These are phyloP conservation scores for Gulo gulo DNA, from an alignment of 2,113 vertebrate genomes.

Conservation along the genomic window DNA sequence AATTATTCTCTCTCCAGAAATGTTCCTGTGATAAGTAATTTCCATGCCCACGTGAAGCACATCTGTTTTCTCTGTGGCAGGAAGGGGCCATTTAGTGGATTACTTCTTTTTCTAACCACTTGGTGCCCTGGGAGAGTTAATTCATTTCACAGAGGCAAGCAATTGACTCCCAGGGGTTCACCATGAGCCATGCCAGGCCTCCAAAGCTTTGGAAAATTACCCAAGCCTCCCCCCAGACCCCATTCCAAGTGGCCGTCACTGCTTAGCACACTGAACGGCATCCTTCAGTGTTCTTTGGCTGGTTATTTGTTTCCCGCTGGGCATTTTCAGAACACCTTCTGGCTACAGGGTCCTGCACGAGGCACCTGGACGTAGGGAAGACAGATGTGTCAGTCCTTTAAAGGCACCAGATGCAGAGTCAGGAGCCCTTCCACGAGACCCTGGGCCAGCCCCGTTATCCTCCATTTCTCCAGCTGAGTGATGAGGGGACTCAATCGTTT, in stretches of 20 bases:
- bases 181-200: not conserved
- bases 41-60: not conserved
- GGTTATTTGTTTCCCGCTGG: not conserved
- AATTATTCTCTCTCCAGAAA: conserved; percentile 4
- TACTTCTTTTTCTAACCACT: conserved; percentile 30
- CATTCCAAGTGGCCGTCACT: not conserved
- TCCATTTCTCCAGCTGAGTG: not conserved
- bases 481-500: not conserved
- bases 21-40: not conserved
- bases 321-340: conserved; percentile 3
- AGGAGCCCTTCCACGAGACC: not conserved
- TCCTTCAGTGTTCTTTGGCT: not conserved
- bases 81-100: conserved; percentile 49
- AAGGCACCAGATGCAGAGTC: not conserved
- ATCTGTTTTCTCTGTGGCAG: not conserved
- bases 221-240: not conserved
- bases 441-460: not conserved
- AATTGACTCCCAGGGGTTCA: conserved; percentile 38
- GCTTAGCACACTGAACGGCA: not conserved
- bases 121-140: conserved; percentile 11
- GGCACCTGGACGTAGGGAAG: not conserved
- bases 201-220: conserved; percentile 61
- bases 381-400: not conserved
- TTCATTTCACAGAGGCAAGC: conserved; percentile 46
- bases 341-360: not conserved